Percentiles rank a stretch among this genome's conserved stretches.
These are phyloP conservation scores for Andricus grossulariae DNA, from an alignment of 1,140 invertebrate genomes.

Conservation along the genomic window DNA sequence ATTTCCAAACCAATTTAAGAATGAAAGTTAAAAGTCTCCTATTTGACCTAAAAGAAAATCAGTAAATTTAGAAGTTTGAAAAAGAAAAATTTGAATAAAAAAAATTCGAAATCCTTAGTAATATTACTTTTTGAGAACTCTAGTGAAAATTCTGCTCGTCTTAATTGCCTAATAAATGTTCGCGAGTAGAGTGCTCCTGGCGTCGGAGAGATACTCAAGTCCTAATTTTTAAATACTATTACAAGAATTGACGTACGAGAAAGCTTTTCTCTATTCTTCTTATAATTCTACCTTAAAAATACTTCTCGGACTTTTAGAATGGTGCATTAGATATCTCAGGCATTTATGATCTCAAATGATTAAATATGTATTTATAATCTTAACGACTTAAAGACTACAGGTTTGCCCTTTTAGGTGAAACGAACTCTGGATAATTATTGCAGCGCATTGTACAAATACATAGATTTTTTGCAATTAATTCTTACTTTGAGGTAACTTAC, in stretches of 20 bases:
- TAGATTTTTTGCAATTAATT: slow-evolving; percentile 34
- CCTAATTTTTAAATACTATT: background rate
- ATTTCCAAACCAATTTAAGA: no score
- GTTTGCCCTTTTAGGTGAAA: background rate
- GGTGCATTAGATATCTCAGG: slow-evolving; percentile 63
- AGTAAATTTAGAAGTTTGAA: no score
- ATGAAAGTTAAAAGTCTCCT: no score
- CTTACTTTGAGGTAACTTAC: slow-evolving; percentile 36
- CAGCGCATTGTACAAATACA: slow-evolving; percentile 20
- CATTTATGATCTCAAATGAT: slow-evolving; percentile 66
- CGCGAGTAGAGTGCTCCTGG: background rate
- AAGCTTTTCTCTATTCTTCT: slow-evolving; percentile 31
- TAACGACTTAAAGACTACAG: slow-evolving; percentile 3
- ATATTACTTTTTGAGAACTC: slow-evolving; percentile 11
- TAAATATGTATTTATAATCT: slow-evolving; percentile 56
- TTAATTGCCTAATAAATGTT: background rate
- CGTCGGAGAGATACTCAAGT: slow-evolving; percentile 1
- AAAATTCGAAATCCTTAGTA: background rate
- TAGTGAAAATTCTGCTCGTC: background rate
- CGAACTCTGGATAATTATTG: slow-evolving; percentile 2
- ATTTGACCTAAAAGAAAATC: no score
- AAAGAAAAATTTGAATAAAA: no score
- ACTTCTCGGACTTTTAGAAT: slow-evolving; percentile 17
- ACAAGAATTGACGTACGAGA: slow-evolving; percentile 8
- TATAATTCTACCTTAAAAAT: slow-evolving; percentile 34